Base-by-base conservation (phyloP, 2,888 invertebrate species). In the Brachyptera putata region DNA sequence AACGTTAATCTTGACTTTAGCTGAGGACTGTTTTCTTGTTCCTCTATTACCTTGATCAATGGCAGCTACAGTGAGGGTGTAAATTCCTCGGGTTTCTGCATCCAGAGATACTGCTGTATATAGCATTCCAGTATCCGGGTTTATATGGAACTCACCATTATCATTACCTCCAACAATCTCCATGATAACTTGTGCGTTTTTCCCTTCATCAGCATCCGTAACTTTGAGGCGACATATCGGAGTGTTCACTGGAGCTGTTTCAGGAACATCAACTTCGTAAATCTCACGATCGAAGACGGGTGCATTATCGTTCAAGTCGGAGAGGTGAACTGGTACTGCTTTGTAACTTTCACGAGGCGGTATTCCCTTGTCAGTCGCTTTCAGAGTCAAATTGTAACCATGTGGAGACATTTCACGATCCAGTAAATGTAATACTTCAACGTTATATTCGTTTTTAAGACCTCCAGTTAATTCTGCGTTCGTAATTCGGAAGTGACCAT, bases 81-180 rank as follows among this genome's bases (percentile, higher is more conserved):
- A 94, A 66, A 88, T 84, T 1, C 89, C 83, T 71, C 89, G 89
- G 57, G 77, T 79, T 77, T 96, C 96, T 0, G 93, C 91, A 73
- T 96, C 95, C 22, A 96, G 78, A 36, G 78, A 74, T 30, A 86
- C 85, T 13, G 89, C 86, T 0, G 94, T 93, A 72, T 91, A 91
- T 1, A 96, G 75, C 79, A 95, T 89, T 1, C 96, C 96, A 0
- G 93, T 91, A 66, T 89, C 87, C 0, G 90, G 84, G 73, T 95
- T 91, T 9, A 96, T 85, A 65, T 83, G 79, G 73, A 96, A 96
- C 71, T 92, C 90, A 1, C 87, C 89, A 4, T 90, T 90, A 72
- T 92, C 90, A 74, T 95, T 95, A 3, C 95, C 95, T 1, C 91
- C 93, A 1, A 91, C 91, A 57, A 97, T 92, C 75, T 90, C 88